Evolutionary conservation across 2,797 vertebrate species (phyloP).

Genomic region (Lepilemur septentrionalis): DNA sequence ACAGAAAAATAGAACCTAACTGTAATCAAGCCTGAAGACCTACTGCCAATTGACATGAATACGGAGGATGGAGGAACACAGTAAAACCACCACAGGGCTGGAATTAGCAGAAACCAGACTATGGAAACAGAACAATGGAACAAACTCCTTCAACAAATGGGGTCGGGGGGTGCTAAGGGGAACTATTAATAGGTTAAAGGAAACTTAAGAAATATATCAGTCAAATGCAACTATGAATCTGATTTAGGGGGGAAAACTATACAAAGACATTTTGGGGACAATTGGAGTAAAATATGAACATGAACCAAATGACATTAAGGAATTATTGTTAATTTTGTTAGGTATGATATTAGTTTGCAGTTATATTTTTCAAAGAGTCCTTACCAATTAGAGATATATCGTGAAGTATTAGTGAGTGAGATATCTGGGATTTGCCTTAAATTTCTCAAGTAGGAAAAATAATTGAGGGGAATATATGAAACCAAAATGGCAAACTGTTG

Average conservation of each 20-base stretch:
- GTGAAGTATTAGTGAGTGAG: neutral
- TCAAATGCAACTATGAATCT: neutral
- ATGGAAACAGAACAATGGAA: neutral
- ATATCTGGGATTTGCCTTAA: neutral
- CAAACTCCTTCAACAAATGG: conserved; percentile 16
- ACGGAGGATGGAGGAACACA: neutral
- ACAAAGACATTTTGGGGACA: neutral
- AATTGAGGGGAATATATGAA: neutral
- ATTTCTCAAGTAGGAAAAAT: neutral
- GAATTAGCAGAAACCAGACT: neutral
- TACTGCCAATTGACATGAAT: neutral
- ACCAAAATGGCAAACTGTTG: neutral
- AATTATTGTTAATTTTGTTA: conserved; percentile 10
- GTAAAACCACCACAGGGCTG: neutral
- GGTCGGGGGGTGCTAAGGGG: accelerated
- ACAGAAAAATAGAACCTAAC: neutral
- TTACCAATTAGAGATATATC: neutral
- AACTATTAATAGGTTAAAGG: neutral
- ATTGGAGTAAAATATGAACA: neutral
- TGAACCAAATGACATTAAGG: neutral
- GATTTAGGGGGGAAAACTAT: neutral
- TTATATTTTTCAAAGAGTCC: neutral
- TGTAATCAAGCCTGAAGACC: neutral
- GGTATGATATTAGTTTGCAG: neutral
- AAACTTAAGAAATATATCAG: neutral